Conservation (phyloP, 1,140 invertebrate genomes). For the Spodoptera litura region DNA sequence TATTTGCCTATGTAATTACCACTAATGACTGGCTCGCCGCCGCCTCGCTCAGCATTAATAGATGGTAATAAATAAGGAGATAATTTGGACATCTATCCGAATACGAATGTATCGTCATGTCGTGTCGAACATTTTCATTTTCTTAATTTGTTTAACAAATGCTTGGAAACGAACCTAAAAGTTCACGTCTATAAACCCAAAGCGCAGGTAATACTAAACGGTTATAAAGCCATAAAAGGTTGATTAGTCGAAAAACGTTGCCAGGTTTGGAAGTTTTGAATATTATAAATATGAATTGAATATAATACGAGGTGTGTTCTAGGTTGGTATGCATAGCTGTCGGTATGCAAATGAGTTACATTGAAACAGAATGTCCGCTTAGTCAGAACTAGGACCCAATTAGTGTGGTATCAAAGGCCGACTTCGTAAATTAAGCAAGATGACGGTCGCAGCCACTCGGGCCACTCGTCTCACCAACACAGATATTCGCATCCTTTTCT, state of each 20-base stretch:
- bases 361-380: constrained; percentile 25
- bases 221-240: constrained; percentile 46
- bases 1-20: constrained; percentile 44
- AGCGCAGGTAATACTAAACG: constrained; percentile 44
- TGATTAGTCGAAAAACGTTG: constrained; percentile 33
- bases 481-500: constrained; percentile 61
- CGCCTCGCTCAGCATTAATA: constrained; percentile 39
- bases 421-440: constrained; percentile 68
- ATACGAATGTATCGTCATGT: constrained; percentile 12
- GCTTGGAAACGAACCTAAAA: constrained; percentile 4
- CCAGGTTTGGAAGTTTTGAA: constrained; percentile 5
- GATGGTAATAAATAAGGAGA: constrained; percentile 42
- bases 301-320: not conserved
- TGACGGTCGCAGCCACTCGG: constrained; percentile 48
- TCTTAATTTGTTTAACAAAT: constrained; percentile 42
- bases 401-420: constrained; percentile 65
- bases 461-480: constrained; percentile 44
- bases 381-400: constrained; percentile 64
- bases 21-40: constrained; percentile 41
- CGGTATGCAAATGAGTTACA: constrained; percentile 42
- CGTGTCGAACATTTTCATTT: constrained; percentile 39
- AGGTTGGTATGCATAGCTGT: constrained; percentile 13
- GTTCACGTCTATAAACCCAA: constrained; percentile 38
- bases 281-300: constrained; percentile 10
- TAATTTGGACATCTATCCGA: constrained; percentile 43